These are phyloP conservation scores for Colinus virginianus DNA, from an alignment of 2,113 vertebrate genomes.

Conservation along the genomic window DNA sequence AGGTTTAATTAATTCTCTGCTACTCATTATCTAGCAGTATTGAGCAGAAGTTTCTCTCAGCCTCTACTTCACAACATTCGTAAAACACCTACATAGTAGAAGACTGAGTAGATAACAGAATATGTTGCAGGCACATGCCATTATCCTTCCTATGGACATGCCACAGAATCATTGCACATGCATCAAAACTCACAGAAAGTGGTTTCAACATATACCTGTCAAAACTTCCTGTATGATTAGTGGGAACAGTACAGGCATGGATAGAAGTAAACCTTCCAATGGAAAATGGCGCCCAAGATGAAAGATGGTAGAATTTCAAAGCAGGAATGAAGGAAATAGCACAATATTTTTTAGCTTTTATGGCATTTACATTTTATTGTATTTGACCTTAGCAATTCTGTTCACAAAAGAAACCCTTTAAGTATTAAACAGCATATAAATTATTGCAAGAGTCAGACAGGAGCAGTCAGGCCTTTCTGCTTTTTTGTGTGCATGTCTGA, in stretches of 20 bases:
- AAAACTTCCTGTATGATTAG: not conserved
- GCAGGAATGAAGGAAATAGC: not conserved
- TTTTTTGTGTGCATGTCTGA: not conserved
- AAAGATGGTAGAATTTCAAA: not conserved
- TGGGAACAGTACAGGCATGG: not conserved
- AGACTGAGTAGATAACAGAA: not conserved
- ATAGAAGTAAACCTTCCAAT: not conserved
- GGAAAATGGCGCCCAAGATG: not conserved
- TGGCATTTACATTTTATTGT: not conserved
- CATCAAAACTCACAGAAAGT: not conserved
- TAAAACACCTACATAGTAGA: not conserved
- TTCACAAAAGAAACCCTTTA: not conserved
- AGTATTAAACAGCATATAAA: not conserved
- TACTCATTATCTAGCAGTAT: not conserved
- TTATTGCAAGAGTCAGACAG: not conserved
- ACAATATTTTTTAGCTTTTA: not conserved
- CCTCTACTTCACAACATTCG: not conserved
- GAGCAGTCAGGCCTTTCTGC: not conserved
- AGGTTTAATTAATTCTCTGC: not conserved
- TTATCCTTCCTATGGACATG: not conserved
- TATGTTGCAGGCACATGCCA: not conserved
- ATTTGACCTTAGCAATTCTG: not conserved
- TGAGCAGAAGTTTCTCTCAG: not conserved
- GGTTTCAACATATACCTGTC: not conserved
- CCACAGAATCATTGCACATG: not conserved